phyloP scores from a whole-genome alignment of 2,888 invertebrate species.

The Hemithea aestivaria region DNA sequence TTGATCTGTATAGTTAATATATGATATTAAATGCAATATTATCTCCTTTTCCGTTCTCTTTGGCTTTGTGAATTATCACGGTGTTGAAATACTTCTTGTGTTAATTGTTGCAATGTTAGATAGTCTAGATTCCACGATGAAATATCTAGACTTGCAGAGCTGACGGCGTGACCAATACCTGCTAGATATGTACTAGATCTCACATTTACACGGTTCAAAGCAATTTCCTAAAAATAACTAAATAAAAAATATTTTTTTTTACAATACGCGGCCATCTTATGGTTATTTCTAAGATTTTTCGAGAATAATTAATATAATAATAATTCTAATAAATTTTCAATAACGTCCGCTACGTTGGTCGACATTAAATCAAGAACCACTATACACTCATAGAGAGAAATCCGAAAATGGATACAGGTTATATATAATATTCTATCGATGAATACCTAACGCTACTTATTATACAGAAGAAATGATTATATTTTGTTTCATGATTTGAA shows the following conservation, averaged over 20 bases:
- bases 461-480: slow-evolving; percentile 73
- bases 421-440: slow-evolving; percentile 75
- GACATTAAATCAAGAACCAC: slow-evolving; percentile 77
- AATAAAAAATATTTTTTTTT: slow-evolving; percentile 73
- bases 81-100: slow-evolving; percentile 59
- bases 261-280: slow-evolving; percentile 77
- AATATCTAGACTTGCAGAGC: slow-evolving; percentile 32
- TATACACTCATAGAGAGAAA: slow-evolving; percentile 79
- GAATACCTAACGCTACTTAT: slow-evolving; percentile 72
- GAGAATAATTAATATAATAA: slow-evolving; percentile 59
- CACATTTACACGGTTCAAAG: slow-evolving; percentile 56
- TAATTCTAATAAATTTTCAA: slow-evolving; percentile 78
- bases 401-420: slow-evolving; percentile 77
- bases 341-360: slow-evolving; percentile 78
- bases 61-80: slow-evolving; percentile 77
- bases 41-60: slow-evolving; percentile 52
- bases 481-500: slow-evolving; percentile 70
- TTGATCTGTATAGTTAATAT: slow-evolving; percentile 17
- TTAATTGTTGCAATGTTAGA: slow-evolving; percentile 56
- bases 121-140: slow-evolving; percentile 34
- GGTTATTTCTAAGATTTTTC: slow-evolving; percentile 72
- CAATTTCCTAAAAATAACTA: slow-evolving; percentile 72
- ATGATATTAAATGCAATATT: slow-evolving; percentile 60
- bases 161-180: slow-evolving; percentile 43
- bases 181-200: slow-evolving; percentile 62